Conservation (phyloP, 2,113 vertebrate genomes). For the Micronycteris hirsuta region DNA sequence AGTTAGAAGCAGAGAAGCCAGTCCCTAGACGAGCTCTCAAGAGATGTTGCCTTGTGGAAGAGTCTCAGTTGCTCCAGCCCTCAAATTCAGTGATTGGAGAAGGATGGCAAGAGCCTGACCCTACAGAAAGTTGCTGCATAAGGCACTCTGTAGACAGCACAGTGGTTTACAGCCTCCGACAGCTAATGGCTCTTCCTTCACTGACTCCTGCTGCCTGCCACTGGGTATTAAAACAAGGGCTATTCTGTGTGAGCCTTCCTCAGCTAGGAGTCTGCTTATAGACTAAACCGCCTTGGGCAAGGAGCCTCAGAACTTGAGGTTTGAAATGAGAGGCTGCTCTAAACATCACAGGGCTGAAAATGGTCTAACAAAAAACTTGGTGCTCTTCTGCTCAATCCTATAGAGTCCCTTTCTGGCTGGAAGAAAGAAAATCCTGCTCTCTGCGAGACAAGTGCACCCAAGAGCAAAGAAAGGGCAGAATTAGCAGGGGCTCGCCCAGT, state of each 20-base stretch:
- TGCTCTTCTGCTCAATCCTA: background rate
- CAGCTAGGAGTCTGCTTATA: background rate
- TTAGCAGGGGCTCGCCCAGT: background rate
- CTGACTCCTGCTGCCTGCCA: background rate
- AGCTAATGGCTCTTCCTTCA: background rate
- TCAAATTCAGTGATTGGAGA: background rate
- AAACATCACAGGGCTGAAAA: background rate
- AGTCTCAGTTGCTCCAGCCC: background rate
- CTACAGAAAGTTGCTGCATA: conserved; percentile 28
- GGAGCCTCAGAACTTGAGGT: background rate
- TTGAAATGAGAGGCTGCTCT: background rate
- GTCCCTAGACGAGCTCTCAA: background rate
- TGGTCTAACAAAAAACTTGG: background rate
- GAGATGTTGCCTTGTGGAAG: background rate
- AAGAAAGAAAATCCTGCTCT: background rate
- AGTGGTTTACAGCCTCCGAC: background rate
- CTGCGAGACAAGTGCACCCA: background rate
- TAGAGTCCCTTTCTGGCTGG: background rate
- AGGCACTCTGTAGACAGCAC: background rate
- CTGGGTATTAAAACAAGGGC: background rate
- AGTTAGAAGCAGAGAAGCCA: conserved; percentile 18
- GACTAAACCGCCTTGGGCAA: background rate
- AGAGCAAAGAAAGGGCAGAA: too few relatives aligned
- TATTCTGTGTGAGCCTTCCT: background rate
- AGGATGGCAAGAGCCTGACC: conserved; percentile 12